A percentile compares a stretch with the other conserved stretches of the same genome.
These are phyloP conservation scores for Acrocephalus kingi DNA, from an alignment of 2,113 vertebrate genomes.

Conservation along the genomic window DNA sequence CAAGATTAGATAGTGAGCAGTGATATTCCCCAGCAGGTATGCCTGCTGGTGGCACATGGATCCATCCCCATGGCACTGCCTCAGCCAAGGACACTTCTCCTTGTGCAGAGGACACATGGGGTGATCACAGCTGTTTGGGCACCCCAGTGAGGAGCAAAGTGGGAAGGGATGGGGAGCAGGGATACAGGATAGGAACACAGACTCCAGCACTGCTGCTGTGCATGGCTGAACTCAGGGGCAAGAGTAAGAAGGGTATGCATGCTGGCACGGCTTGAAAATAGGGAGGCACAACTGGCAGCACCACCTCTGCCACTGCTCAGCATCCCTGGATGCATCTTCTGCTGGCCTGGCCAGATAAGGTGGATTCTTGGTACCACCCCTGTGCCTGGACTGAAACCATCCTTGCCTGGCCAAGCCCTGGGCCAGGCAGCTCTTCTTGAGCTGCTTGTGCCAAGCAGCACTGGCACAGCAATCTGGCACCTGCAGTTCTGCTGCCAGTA, in stretches of 20 bases:
- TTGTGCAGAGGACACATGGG: accelerated
- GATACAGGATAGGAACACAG: neutral
- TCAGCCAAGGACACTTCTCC: neutral
- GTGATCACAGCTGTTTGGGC: accelerated
- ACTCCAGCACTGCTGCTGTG: neutral
- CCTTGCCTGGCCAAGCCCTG: accelerated
- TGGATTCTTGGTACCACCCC: neutral
- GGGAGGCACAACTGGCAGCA: neutral
- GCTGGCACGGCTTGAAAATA: accelerated
- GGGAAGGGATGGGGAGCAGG: neutral
- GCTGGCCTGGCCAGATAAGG: neutral
- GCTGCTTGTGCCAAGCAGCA: accelerated
- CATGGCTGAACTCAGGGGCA: neutral
- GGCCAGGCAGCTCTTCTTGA: neutral
- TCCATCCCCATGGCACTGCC: neutral
- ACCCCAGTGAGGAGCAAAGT: neutral
- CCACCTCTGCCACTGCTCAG: neutral
- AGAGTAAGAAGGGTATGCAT: accelerated
- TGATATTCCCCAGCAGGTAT: neutral
- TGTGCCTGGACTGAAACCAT: neutral
- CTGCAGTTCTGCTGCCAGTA: neutral
- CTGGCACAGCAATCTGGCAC: neutral
- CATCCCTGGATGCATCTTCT: accelerated
- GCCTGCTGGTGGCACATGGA: accelerated
- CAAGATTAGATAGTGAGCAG: neutral